These are phyloP conservation scores for Gambusia affinis DNA, from an alignment of 2,113 vertebrate species.

Conservation along the genomic window DNA sequence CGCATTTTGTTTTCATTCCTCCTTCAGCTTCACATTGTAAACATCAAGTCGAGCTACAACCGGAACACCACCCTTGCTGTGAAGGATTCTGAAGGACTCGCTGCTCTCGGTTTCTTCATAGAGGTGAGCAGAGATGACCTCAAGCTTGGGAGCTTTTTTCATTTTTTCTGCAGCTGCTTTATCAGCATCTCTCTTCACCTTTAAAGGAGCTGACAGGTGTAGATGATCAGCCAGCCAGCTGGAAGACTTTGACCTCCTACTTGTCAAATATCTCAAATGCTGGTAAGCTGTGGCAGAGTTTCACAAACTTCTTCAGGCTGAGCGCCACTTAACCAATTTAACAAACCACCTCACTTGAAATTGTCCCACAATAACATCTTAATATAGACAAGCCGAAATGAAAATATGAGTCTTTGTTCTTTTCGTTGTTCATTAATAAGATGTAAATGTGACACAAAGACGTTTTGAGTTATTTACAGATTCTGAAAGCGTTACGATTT, in stretches of 20 bases:
- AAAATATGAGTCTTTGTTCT: no score
- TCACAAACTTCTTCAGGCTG: no score
- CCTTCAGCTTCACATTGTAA: slow-evolving; percentile 80
- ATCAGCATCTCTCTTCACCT: background rate
- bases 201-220: slow-evolving; percentile 13
- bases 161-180: no score
- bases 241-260: slow-evolving; percentile 62
- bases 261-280: slow-evolving; percentile 35
- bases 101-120: slow-evolving; percentile 71
- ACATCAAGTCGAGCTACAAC: slow-evolving; percentile 44
- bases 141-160: background rate
- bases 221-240: slow-evolving; percentile 48
- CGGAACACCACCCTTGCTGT: background rate
- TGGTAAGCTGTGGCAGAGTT: slow-evolving; percentile 33
- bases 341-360: no score
- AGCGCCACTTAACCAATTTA: no score
- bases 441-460: no score
- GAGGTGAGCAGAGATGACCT: slow-evolving; percentile 34
- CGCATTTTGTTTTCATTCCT: background rate
- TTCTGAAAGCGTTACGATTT: no score
- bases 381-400: no score
- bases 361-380: no score
- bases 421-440: no score
- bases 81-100: slow-evolving; percentile 58
- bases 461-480: no score